Evolutionary conservation across 2,797 vertebrate genomes (phyloP), one percentile per base, ranked within the genome.

Genomic region (Sebastes jordani): DNA sequence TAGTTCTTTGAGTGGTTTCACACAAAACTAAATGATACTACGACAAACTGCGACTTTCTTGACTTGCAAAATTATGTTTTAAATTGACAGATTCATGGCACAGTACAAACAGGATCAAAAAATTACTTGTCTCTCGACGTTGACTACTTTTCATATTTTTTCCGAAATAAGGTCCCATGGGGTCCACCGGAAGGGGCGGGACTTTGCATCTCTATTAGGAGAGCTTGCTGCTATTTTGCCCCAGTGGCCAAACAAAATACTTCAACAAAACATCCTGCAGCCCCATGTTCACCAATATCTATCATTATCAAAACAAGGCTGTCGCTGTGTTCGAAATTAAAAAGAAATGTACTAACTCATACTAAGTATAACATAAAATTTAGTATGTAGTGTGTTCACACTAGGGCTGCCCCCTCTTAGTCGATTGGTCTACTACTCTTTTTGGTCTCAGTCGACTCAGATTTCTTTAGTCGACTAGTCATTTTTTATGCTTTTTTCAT

Each of bases 81-180:
- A 49, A 49, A 49, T 49, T 49, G 0, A 20, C 16, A 49, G 16
- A 49, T 49, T 49, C 16, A 49, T 49, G 42, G 42, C 0, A 0
- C 42, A 46, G 0, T 46, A 18, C 16, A 46, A 49, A 49, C 42
- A 18, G 16, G 42, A 49, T 49, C 46, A 49, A 20, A 49, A 20
- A 49, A 49, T 0, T 18, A 49, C 0, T 49, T 49, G 46, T 49
- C 0, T 49, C 46, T 20, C 16, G 7, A 0, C 0, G 7, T 49
- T 49, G 46, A 49, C 46, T 49, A 49, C 46, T 0, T 0, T 49
- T 0, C 46, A 18, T 49, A 49, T 49, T 49, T 0, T 46, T 49
- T 49, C 46, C 0, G 46, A 0, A 49, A 49, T 49, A 49, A 18
- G 46, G 46, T 49, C 46, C 18, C 16, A 18, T 49, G 46, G 46